A percentile compares a stretch with the other conserved stretches of the same genome.
Evolutionary conservation across 2,888 invertebrate species (phyloP).

Genomic region (Stenichneumon culpator): DNA sequence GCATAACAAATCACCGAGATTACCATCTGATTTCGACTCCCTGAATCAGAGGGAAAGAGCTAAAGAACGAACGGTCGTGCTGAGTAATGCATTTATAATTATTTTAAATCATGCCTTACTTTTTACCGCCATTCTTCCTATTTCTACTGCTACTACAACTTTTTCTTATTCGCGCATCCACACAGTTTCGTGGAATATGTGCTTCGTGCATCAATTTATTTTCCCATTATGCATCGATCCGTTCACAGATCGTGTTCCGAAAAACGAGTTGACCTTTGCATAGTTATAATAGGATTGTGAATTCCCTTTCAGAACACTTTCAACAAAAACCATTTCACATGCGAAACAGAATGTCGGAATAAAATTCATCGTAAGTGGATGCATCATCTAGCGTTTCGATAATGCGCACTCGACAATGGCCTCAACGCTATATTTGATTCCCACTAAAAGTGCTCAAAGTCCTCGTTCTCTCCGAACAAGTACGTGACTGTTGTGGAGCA

Average conservation of each 20-base stretch:
- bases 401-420: constrained; percentile 33
- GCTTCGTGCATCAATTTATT: constrained; percentile 1
- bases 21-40: constrained; percentile 76
- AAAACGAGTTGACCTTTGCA: too few species aligned
- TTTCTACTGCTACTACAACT: neutral
- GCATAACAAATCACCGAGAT: constrained; percentile 81
- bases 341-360: neutral
- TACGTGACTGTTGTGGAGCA: constrained; percentile 52
- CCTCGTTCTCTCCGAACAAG: constrained; percentile 61
- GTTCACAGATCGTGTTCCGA: neutral
- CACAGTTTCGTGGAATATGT: neutral
- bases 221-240: neutral
- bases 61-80: constrained; percentile 53
- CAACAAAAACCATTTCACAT: too few species aligned
- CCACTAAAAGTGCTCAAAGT: constrained; percentile 53
- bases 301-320: too few species aligned
- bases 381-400: neutral
- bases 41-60: constrained; percentile 63
- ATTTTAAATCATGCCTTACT: constrained; percentile 75
- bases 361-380: neutral
- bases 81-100: constrained; percentile 80
- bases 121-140: neutral
- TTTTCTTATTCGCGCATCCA: constrained; percentile 12
- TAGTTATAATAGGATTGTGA: too few species aligned
- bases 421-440: constrained; percentile 63